Evolutionary conservation across 1,140 invertebrate species (phyloP).

Genomic region (Paraescarpia echinospica): DNA sequence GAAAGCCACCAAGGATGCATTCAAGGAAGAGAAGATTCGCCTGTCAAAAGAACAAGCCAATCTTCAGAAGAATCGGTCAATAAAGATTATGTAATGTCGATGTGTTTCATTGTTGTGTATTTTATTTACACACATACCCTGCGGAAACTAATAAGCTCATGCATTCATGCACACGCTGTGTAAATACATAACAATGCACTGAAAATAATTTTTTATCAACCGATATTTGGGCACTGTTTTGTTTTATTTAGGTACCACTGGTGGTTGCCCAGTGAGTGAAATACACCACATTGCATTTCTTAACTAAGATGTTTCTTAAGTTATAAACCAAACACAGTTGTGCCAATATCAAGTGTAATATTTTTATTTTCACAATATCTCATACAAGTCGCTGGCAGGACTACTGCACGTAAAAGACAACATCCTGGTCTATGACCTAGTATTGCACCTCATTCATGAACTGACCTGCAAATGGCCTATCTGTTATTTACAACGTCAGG

Average conservation of each 20-base stretch:
- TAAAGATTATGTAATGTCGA: not conserved
- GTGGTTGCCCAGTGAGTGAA: too few relatives aligned
- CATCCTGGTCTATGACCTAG: not conserved
- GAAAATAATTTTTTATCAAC: too few relatives aligned
- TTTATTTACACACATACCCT: not conserved
- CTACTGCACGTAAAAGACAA: not conserved
- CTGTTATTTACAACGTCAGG: not conserved
- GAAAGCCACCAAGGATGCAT: slow-evolving; percentile 81
- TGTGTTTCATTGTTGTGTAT: not conserved
- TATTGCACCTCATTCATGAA: not conserved
- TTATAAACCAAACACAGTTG: not conserved
- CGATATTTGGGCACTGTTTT: too few relatives aligned
- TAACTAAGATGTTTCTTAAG: too few relatives aligned
- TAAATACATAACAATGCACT: too few relatives aligned
- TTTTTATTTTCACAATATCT: not conserved
- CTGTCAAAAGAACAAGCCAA: slow-evolving; percentile 44
- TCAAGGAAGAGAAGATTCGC: slow-evolving; percentile 80
- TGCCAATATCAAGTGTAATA: not conserved
- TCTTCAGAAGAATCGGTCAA: slow-evolving; percentile 35
- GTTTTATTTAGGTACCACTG: too few relatives aligned
- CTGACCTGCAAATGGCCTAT: not conserved
- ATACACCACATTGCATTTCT: too few relatives aligned
- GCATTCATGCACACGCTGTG: not conserved
- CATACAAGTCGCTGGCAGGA: not conserved
- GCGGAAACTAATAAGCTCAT: not conserved